These are phyloP conservation scores for Hemibagrus wyckioides DNA, from an alignment of 2,113 vertebrate genomes.

Conservation along the genomic window DNA sequence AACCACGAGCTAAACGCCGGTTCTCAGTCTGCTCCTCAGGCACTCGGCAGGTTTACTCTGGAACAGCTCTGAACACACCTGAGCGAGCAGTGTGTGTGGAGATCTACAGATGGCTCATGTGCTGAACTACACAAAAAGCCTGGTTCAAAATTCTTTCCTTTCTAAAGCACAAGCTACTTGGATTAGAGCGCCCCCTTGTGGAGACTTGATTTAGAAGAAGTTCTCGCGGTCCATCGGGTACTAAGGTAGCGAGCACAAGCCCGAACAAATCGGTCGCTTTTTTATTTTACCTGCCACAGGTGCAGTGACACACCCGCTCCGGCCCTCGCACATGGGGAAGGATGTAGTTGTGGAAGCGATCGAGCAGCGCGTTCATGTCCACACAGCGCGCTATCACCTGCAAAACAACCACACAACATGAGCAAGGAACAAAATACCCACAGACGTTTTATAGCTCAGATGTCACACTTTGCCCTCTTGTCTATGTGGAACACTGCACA, in stretches of 20 bases:
- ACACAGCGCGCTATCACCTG: conserved; percentile 88
- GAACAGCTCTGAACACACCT: too few relatives aligned
- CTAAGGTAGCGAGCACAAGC: background rate
- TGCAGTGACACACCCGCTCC: conserved; percentile 87
- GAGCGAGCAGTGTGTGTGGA: too few relatives aligned
- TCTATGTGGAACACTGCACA: background rate
- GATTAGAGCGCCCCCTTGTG: background rate
- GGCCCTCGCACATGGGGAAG: conserved; percentile 83
- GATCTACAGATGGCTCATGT: background rate
- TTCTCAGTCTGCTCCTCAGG: background rate
- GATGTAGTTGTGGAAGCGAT: conserved; percentile 91
- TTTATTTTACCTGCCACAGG: conserved; percentile 85
- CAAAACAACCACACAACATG: conserved; percentile 61
- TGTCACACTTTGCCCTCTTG: background rate
- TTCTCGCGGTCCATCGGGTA: background rate
- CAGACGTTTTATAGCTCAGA: background rate
- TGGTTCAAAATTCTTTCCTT: background rate
- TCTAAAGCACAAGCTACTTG: background rate
- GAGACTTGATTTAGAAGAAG: too few relatives aligned
- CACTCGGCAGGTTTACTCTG: background rate
- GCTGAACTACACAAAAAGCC: background rate
- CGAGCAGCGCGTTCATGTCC: conserved; percentile 88
- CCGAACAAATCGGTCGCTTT: background rate
- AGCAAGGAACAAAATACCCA: background rate
- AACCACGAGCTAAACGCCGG: background rate